Percentiles rank a stretch among this genome's conserved stretches.
phyloP scores from a whole-genome alignment of 2,888 invertebrate genomes.

The Copidosoma aretas region DNA sequence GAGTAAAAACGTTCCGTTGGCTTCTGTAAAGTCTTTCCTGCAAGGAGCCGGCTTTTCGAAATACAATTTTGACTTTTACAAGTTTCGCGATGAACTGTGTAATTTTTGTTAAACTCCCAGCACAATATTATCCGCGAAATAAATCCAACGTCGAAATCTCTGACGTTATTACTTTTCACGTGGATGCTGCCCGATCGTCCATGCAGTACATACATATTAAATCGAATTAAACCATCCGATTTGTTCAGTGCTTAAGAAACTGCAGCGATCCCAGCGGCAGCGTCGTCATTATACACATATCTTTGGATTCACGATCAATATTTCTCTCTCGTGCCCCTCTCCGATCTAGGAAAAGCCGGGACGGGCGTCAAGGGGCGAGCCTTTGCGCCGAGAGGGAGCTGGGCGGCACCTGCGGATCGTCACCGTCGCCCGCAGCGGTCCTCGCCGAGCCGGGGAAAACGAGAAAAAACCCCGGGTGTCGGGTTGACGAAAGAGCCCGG shows the following conservation, averaged over 20 bases:
- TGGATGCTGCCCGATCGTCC: too few relatives aligned
- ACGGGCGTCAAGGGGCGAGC: constrained; percentile 1
- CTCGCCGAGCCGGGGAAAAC: not conserved
- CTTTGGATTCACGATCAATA: constrained; percentile 22
- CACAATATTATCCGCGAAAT: too few relatives aligned
- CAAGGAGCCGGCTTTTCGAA: too few relatives aligned
- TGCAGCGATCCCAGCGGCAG: too few relatives aligned
- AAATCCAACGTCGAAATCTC: too few relatives aligned
- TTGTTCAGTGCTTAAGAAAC: too few relatives aligned
- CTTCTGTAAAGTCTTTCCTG: not conserved
- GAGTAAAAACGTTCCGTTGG: not conserved
- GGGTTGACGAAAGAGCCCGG: constrained; percentile 1
- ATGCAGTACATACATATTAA: not conserved
- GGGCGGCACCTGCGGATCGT: constrained; percentile 27
- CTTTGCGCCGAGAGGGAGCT: constrained; percentile 17
- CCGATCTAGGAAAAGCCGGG: constrained; percentile 14
- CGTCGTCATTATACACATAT: not conserved
- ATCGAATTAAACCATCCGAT: not conserved
- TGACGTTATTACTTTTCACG: too few relatives aligned
- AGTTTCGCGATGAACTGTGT: too few relatives aligned
- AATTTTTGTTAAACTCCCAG: too few relatives aligned
- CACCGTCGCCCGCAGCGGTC: constrained; percentile 10
- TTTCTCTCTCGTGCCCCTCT: constrained; percentile 20
- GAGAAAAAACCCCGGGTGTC: not conserved
- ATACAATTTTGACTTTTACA: too few relatives aligned